Evolutionary conservation across 2,888 invertebrate species (phyloP), one percentile per base, ranked within the genome.

Genomic region (Drosophila paucipuncta): DNA sequence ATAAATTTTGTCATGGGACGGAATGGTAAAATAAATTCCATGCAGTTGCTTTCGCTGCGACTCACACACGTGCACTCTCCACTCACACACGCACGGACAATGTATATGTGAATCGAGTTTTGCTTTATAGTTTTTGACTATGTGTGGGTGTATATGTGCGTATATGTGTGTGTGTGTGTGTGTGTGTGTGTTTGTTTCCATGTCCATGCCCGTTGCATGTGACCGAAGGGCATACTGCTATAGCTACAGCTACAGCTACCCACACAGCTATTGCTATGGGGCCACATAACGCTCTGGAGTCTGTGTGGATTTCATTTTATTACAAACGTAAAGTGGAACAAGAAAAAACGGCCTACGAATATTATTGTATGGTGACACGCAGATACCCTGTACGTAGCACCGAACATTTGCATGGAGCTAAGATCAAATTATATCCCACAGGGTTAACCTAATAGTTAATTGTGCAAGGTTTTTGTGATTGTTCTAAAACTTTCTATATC

Each of bases 1-100:
- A 85, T 85, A 85, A 85, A 85, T 85, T 90, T 75, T 80, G 73
- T 70, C 76, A 83, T 86, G 81, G 65, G 70, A 77, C 72, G 83
- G 89, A 85, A 85, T 90, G 90, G 88, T 88, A 76, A 90, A 85
- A 87, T 90, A 89, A 85, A 85, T 47, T 47, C 47, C 47, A 85
- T 85, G 88, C 83, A 85, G 68, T 61, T 65, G 73, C 70, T 75
- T 71, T 67, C 62, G 69, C 64, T 72, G 73, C 64, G 73, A 60
- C 68, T 43, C 57, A 43, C 50, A 74, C 54, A 58, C 68, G 54
- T 53, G 69, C 63, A 71, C 61, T 68, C 61, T 71, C 66, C 50
- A 37, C 50, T 10, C 41, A 30, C 43, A 39, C 41, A 52, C 22
- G 58, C 52, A 70, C 55, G 53, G 55, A 68, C 60, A 78, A 68